phyloP scores from a whole-genome alignment of 2,113 vertebrate genomes.

The Gracilinanus agilis region DNA sequence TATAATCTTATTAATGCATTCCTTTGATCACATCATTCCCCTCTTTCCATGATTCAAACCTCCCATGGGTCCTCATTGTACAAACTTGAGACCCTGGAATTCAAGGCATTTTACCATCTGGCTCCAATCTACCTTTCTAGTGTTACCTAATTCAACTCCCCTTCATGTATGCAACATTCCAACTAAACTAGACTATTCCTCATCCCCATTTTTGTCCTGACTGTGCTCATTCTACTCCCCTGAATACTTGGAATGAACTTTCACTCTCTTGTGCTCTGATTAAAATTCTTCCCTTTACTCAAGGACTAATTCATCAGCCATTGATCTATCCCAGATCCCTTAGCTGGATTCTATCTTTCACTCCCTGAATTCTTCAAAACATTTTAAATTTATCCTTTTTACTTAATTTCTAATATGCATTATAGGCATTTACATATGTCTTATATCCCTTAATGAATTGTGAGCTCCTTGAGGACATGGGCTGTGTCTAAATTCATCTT shows the following conservation, averaged over 20 bases:
- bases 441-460: not conserved
- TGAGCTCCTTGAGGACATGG: not conserved
- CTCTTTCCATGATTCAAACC: not conserved
- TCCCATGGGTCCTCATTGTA: not conserved
- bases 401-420: not conserved
- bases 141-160: not conserved
- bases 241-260: not conserved
- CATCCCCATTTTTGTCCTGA: not conserved
- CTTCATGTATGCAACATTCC: not conserved
- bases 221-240: not conserved
- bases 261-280: not conserved
- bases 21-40: not conserved
- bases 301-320: not conserved
- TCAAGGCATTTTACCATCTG: constrained; percentile 4
- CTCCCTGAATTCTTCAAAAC: not conserved
- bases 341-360: not conserved
- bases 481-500: not conserved
- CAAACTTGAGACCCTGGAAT: not conserved
- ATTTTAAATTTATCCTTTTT: not conserved
- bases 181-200: not conserved
- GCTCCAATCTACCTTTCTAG: not conserved
- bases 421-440: not conserved
- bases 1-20: constrained; percentile 3
- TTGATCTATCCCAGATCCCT: not conserved
- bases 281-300: not conserved